A percentile compares a stretch with the other conserved stretches of the same genome.
Conservation (phyloP, 2,113 vertebrate species). For the Rhinolophus sinicus region DNA sequence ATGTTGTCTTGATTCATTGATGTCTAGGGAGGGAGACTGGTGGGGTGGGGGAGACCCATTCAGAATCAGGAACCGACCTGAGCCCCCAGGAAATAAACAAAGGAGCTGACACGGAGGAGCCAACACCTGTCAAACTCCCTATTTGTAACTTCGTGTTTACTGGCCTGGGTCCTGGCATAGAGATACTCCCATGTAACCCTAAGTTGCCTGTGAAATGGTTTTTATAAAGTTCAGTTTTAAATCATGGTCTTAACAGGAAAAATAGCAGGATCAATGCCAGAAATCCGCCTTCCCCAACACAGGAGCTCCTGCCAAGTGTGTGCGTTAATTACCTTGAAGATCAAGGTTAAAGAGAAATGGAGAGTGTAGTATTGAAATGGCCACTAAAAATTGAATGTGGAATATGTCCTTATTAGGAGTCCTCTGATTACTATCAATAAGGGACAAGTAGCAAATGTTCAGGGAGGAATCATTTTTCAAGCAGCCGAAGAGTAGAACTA, state of each 20-base stretch:
- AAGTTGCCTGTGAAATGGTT: not conserved
- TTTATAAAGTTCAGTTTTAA: not conserved
- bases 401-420: not conserved
- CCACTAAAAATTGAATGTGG: not conserved
- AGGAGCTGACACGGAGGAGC: not conserved
- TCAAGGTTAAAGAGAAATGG: not conserved
- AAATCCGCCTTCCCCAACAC: not conserved
- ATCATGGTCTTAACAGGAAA: not conserved
- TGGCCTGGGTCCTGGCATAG: not conserved
- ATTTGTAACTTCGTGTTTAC: accelerated
- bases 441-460: not conserved
- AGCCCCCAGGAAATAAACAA: not conserved
- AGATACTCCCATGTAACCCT: accelerated
- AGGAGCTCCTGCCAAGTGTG: not conserved
- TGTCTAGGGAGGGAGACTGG: not conserved
- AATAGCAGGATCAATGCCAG: not conserved
- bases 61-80: not conserved
- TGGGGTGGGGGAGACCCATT: not conserved
- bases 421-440: not conserved
- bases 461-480: not conserved
- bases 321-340: not conserved
- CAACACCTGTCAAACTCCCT: accelerated
- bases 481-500: not conserved
- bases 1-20: accelerated
- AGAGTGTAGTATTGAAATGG: not conserved